Evolutionary conservation across 2,797 vertebrate species (phyloP), one percentile per base, ranked within the genome.

Genomic region (Sebastiscus tertius): DNA sequence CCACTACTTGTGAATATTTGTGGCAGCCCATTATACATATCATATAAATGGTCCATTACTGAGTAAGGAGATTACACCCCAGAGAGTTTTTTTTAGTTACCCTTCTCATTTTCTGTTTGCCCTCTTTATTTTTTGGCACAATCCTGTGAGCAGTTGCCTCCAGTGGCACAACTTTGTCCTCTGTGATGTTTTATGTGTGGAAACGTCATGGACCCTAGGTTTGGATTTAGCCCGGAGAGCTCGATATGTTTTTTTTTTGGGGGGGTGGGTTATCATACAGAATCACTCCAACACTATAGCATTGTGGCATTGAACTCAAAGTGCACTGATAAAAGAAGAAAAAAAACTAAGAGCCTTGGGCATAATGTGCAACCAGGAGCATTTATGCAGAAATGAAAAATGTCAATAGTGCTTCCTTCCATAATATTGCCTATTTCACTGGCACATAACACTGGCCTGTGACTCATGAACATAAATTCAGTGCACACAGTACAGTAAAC

Each of bases 351-450:
- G 76, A 85, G 85, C 91, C 88, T 77, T 81, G 85, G 81, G 86
- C 78, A 58, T 78, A 79, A 75, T 82, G 85, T 77, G 83, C 83
- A 88, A 87, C 84, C 82, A 83, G 62, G 69, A 85, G 78, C 84
- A 90, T 92, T 91, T 92, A 86, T 92, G 88, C 80, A 92, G 83
- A 90, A 82, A 90, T 90, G 82, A 91, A 87, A 91, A 86, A 92
- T 90, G 89, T 90, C 91, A 90, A 91, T 92, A 90, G 86, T 88
- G 70, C 83, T 90, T 75, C 83, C 87, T 87, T 90, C 84, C 71
- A 82, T 87, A 93, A 88, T 89, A 89, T 91, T 92, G 87, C 76
- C 86, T 86, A 86, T 90, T 91, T 89, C 87, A 68, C 79, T 67
- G 62, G 88, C 84, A 82, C 81, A 88, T 84, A 86, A 84, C 85